Evolutionary conservation across 1,140 invertebrate species (phyloP).

Genomic region (Vollenhovia emeryi): DNA sequence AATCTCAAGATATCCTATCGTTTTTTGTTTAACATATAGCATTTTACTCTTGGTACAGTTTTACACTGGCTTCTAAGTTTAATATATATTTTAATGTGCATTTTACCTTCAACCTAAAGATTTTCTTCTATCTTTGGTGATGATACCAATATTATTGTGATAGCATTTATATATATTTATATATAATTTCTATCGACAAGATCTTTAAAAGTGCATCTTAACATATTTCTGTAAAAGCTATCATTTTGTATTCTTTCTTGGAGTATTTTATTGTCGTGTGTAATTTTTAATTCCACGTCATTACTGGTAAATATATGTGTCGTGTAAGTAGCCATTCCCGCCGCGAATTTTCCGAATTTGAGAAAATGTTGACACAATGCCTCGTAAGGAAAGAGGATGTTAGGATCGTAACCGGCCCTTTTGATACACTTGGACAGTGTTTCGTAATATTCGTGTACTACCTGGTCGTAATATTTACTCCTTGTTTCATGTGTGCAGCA

Average conservation of each 20-base stretch:
- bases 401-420: slow-evolving; percentile 72
- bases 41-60: no score
- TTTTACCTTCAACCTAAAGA: neutral
- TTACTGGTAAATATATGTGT: slow-evolving; percentile 60
- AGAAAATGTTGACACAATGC: slow-evolving; percentile 70
- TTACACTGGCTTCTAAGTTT: neutral
- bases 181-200: slow-evolving; percentile 70
- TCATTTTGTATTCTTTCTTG: slow-evolving; percentile 54
- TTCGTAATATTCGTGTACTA: slow-evolving; percentile 84
- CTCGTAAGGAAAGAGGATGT: slow-evolving; percentile 73
- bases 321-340: slow-evolving; percentile 65
- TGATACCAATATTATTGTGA: neutral
- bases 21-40: no score
- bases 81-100: no score
- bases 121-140: neutral
- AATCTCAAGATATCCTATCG: no score
- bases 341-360: slow-evolving; percentile 71
- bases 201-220: slow-evolving; percentile 66
- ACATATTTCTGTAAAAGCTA: slow-evolving; percentile 52
- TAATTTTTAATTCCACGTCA: slow-evolving; percentile 25
- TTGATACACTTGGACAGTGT: slow-evolving; percentile 77
- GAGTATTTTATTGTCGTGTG: neutral
- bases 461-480: slow-evolving; percentile 79
- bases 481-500: slow-evolving; percentile 84
- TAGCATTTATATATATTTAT: slow-evolving; percentile 52